phyloP scores from a whole-genome alignment of 1,140 invertebrate species.

The Archegozetes longisetosus region DNA sequence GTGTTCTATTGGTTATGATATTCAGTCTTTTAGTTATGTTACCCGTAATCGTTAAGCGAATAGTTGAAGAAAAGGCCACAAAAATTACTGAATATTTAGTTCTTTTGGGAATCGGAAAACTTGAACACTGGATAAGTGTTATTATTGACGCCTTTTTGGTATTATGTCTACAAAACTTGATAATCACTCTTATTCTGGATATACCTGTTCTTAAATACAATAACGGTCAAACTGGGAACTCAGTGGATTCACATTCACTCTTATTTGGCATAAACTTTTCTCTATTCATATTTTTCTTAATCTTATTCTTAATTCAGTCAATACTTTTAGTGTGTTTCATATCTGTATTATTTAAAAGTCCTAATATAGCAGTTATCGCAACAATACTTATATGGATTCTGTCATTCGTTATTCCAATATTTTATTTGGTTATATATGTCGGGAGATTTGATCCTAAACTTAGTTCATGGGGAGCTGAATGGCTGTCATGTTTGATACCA shows the following conservation, averaged over 20 bases:
- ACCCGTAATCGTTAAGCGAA: background rate
- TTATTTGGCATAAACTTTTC: background rate
- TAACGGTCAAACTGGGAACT: background rate
- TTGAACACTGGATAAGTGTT: background rate
- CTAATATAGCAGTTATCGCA: background rate
- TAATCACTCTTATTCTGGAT: background rate
- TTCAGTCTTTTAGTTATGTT: conserved; percentile 1
- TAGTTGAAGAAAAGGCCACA: background rate
- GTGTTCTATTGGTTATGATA: too few species aligned
- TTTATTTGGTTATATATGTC: background rate
- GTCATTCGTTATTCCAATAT: background rate
- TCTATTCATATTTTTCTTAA: background rate
- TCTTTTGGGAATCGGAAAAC: background rate
- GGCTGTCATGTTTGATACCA: background rate
- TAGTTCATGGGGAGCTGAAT: background rate
- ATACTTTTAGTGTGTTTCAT: background rate
- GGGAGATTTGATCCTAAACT: background rate
- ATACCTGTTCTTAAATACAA: background rate
- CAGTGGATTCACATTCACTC: background rate
- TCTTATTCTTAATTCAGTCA: background rate
- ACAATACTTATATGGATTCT: background rate
- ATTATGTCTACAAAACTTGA: background rate
- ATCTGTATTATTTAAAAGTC: background rate
- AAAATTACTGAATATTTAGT: background rate
- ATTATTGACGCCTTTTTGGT: background rate